A percentile compares a stretch with the other conserved stretches of the same genome.
These are phyloP conservation scores for Camponotus floridanus DNA, from an alignment of 1,140 invertebrate species.

Conservation along the genomic window DNA sequence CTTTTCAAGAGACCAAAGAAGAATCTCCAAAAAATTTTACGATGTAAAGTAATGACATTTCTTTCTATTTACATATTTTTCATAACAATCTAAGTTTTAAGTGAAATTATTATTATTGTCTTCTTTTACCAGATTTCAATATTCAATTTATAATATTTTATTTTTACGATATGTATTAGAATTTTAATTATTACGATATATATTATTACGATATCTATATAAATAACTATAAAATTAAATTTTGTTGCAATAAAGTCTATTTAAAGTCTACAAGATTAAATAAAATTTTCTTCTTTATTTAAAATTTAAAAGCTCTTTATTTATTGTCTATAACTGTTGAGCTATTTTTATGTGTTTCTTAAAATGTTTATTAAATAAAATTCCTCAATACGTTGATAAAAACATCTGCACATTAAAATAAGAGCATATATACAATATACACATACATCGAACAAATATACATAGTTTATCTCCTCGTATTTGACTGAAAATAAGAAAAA, in stretches of 20 bases:
- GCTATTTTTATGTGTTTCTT: not conserved
- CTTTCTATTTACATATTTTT: conserved; percentile 8
- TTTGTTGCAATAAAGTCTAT: not conserved
- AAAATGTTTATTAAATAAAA: not conserved
- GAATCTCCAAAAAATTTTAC: conserved; percentile 46
- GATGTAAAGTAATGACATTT: not conserved
- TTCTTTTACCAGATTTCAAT: too few species aligned
- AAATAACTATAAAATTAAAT: not conserved
- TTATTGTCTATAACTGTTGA: not conserved
- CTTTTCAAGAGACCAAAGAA: conserved; percentile 32
- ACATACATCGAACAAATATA: too few species aligned
- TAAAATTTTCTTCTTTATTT: conserved; percentile 2
- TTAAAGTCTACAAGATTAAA: conserved; percentile 7
- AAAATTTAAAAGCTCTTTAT: not conserved
- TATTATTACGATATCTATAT: not conserved
- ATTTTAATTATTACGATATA: too few species aligned
- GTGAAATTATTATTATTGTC: not conserved
- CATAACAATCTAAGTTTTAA: not conserved
- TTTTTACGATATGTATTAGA: too few species aligned
- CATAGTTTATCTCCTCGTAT: too few species aligned
- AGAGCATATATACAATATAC: not conserved
- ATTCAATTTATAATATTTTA: not conserved
- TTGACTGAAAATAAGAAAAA: not conserved
- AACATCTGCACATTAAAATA: not conserved
- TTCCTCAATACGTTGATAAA: not conserved